A percentile compares a stretch with the other conserved stretches of the same genome.
Conservation (phyloP, 2,113 vertebrate species). For the Salvelinus fontinalis region DNA sequence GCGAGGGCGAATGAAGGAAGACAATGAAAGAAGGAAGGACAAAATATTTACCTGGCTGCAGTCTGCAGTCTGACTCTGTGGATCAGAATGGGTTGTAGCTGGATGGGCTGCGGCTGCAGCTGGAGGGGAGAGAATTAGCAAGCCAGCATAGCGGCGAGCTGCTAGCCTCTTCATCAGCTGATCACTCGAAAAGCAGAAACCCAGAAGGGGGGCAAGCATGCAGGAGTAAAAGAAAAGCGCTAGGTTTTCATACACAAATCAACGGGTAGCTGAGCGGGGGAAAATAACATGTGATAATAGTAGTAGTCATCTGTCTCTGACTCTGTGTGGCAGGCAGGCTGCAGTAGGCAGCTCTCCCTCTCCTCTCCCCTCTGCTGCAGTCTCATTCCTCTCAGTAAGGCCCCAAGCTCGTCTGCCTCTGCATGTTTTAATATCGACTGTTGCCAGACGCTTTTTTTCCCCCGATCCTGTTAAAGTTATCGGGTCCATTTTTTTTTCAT, state of each 20-base stretch:
- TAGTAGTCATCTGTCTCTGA: slow-evolving; percentile 68
- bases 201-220: slow-evolving; percentile 84
- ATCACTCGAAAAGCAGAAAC: slow-evolving; percentile 94
- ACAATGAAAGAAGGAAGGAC: slow-evolving; percentile 62
- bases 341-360: slow-evolving; percentile 72
- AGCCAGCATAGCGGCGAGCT: slow-evolving; percentile 98
- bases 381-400: slow-evolving; percentile 91
- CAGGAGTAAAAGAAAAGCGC: slow-evolving; percentile 63
- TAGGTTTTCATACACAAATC: slow-evolving; percentile 99
- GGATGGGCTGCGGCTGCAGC: slow-evolving; percentile 92
- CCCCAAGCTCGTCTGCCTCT: slow-evolving; percentile 86
- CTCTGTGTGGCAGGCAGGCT: no score
- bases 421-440: slow-evolving; percentile 91
- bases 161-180: slow-evolving; percentile 99
- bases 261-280: slow-evolving; percentile 82
- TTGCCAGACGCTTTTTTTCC: slow-evolving; percentile 76
- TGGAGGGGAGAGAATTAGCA: slow-evolving; percentile 99
- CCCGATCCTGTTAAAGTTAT: slow-evolving; percentile 80
- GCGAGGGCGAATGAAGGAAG: slow-evolving; percentile 16
- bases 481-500: slow-evolving; percentile 71
- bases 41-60: slow-evolving; percentile 98
- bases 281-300: slow-evolving; percentile 81
- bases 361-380: slow-evolving; percentile 56
- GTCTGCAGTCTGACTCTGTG: slow-evolving; percentile 87
- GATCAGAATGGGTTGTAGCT: slow-evolving; percentile 54